Base-by-base conservation (phyloP, 2,797 vertebrate genomes). In the Coreius guichenoti region DNA sequence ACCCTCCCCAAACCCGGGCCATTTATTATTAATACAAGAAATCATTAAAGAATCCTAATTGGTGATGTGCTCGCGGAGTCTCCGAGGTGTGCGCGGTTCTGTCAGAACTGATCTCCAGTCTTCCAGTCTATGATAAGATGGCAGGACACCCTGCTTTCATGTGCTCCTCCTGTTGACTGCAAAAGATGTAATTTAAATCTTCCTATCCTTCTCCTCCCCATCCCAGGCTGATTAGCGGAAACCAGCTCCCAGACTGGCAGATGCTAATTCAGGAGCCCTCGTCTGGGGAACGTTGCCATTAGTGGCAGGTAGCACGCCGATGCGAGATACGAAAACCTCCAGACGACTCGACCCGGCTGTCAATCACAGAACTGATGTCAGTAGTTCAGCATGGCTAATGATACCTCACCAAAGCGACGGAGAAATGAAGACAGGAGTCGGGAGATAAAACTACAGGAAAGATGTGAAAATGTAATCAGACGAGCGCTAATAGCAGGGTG, bases 1-100 rank as follows among this genome's bases (percentile, higher is more conserved):
- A 51, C 78, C 82, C 56, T 85, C 69, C 86, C 90, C 88, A 21
- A 47, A 84, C 72, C 17, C 90, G 83, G 81, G 86, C 82, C 90
- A 94, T 95, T 92, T 93, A 94, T 95, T 95, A 95, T 94, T 95
- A 94, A 95, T 93, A 90, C 91, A 91, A 89, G 91, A 93, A 93
- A 93, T 94, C 93, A 94, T 90, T 90, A 92, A 92, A 93, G 91
- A 89, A 88, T 92, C 92, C 93, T 95, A 95, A 95, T 95, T 95
- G 94, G 93, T 93, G 93, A 93, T 88, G 91, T 90, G 92, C 92
- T 87, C 69, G 88, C 90, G 75, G 88, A 91, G 92, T 94, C 93
- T 94, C 91, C 79, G 89, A 94, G 91, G 93, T 93, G 93, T 92
- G 92, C 89, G 86, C 91, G 93, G 90, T 89, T 92, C 93, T 94